These are phyloP conservation scores for Nezara viridula DNA, from an alignment of 2,888 invertebrate species.

Conservation along the genomic window DNA sequence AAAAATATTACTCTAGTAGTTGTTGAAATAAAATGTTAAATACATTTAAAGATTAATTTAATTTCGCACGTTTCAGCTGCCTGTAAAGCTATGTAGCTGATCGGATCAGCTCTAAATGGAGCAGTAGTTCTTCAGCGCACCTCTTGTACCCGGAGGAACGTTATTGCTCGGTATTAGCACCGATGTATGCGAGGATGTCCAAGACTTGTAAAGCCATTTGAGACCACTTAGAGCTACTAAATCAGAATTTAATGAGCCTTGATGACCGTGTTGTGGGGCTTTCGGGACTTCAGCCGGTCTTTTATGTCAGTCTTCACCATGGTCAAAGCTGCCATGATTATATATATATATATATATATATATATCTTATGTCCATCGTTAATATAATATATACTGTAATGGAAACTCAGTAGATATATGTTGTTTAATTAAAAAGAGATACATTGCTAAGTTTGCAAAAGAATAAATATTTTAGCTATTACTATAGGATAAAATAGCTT, in stretches of 20 bases:
- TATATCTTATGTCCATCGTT: no score
- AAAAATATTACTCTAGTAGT: no score
- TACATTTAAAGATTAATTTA: neutral
- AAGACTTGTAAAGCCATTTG: constrained; percentile 14
- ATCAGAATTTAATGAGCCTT: neutral
- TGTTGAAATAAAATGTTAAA: no score
- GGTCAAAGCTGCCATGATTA: neutral
- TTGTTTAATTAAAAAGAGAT: no score
- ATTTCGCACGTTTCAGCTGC: neutral
- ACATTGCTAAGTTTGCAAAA: no score
- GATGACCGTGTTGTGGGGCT: neutral
- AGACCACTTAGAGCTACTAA: neutral
- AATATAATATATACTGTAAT: no score
- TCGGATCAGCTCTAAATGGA: neutral
- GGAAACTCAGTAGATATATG: no score
- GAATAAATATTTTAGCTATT: neutral
- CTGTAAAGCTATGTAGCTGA: neutral
- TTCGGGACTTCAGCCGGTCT: neutral
- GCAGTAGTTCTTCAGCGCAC: neutral
- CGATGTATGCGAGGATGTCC: neutral
- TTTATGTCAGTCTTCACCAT: neutral
- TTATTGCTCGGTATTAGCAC: neutral
- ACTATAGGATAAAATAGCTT: neutral
- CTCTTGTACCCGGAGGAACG: neutral
- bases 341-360: no score